A percentile compares a stretch with the other conserved stretches of the same genome.
phyloP scores from a whole-genome alignment of 35 echinoderm and acorn worm species.

The Patiria miniata region DNA sequence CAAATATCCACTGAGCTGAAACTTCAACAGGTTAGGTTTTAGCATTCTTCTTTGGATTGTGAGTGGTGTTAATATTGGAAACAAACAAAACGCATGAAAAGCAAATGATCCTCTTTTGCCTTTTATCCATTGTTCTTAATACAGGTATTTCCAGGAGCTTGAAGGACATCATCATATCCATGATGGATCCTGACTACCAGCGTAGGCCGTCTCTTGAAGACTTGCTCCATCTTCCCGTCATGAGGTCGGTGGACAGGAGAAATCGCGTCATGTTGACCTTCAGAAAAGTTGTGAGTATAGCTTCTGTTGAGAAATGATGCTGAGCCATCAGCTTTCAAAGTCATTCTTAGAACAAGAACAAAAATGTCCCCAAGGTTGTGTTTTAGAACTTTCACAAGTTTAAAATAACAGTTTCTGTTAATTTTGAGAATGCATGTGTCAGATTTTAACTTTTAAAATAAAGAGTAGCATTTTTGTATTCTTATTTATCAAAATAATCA shows the following conservation, averaged over 20 bases:
- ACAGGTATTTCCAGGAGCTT: slow-evolving; percentile 56
- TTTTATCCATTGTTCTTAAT: background rate
- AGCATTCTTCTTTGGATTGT: no score
- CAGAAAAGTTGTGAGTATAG: slow-evolving; percentile 40
- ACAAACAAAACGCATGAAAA: no score
- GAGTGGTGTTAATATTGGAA: no score
- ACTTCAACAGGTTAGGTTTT: no score
- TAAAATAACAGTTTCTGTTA: no score
- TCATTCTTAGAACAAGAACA: background rate
- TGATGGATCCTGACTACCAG: slow-evolving; percentile 70
- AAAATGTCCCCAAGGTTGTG: background rate
- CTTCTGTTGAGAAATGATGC: background rate
- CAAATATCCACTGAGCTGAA: no score
- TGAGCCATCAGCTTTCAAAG: background rate
- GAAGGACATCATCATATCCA: slow-evolving; percentile 35
- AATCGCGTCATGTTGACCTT: slow-evolving; percentile 18
- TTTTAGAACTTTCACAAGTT: background rate
- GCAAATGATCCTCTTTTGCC: background rate
- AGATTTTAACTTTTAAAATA: no score
- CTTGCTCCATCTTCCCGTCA: slow-evolving; percentile 35
- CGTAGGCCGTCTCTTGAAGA: slow-evolving; percentile 47
- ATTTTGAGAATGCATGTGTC: no score
- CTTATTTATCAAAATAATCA: no score
- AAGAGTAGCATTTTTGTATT: no score
- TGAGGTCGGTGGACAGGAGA: slow-evolving; percentile 36